A percentile compares a stretch with the other conserved stretches of the same genome.
Evolutionary conservation across 2,888 invertebrate species (phyloP).

Genomic region (Ophion obscuratus): DNA sequence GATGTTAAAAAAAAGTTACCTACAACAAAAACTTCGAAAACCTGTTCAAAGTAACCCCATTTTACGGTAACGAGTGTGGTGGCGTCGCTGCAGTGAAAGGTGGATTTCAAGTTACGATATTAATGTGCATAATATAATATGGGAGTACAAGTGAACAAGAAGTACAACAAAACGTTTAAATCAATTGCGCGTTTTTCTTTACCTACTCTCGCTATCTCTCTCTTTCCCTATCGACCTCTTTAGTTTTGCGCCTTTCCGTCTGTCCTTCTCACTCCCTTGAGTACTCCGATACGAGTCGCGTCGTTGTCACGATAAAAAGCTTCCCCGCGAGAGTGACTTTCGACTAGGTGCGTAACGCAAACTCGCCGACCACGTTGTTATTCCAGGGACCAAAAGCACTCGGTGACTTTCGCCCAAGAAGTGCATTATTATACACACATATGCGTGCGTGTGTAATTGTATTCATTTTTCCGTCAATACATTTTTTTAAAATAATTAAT

Average conservation of each 20-base stretch:
- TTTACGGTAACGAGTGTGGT: not conserved
- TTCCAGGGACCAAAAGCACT: slow-evolving; percentile 55
- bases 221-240: not conserved
- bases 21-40: too few relatives aligned
- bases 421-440: slow-evolving; percentile 20
- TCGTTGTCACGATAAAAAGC: slow-evolving; percentile 57
- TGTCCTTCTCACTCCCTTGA: slow-evolving; percentile 16
- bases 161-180: slow-evolving; percentile 54
- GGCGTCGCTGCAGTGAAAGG: slow-evolving; percentile 60
- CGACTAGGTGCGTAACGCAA: slow-evolving; percentile 67
- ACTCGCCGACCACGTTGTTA: slow-evolving; percentile 50
- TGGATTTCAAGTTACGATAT: slow-evolving; percentile 46
- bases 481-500: not conserved
- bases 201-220: not conserved
- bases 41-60: too few relatives aligned
- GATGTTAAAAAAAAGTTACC: too few relatives aligned
- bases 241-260: slow-evolving; percentile 19
- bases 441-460: slow-evolving; percentile 1
- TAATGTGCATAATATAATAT: slow-evolving; percentile 47
- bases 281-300: slow-evolving; percentile 26
- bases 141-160: slow-evolving; percentile 40
- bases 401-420: slow-evolving; percentile 64
- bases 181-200: slow-evolving; percentile 46
- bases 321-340: slow-evolving; percentile 67
- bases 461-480: not conserved